Conservation (phyloP, 2,113 vertebrate genomes). For the Ammodramus savannarum region DNA sequence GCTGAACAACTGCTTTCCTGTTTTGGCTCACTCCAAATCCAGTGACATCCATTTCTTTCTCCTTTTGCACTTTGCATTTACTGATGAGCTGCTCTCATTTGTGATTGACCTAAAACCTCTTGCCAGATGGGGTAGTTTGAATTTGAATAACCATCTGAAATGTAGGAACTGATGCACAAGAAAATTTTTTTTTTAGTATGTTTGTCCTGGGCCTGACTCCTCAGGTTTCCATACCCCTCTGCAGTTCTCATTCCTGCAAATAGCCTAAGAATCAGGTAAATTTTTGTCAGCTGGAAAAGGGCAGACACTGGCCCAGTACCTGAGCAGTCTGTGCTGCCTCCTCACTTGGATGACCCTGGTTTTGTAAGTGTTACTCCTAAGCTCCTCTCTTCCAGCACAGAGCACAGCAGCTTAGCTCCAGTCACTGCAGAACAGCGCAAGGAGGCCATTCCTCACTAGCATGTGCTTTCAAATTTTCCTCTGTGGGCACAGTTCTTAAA, state of each 20-base stretch:
- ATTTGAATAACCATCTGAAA: neutral
- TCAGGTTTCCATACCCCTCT: neutral
- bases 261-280: neutral
- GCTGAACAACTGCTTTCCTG: neutral
- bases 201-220: neutral
- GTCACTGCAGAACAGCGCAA: neutral
- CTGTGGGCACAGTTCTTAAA: neutral
- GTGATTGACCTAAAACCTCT: neutral
- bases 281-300: neutral
- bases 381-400: neutral
- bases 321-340: fast-evolving
- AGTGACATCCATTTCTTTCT: neutral
- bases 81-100: neutral
- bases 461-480: neutral
- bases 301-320: neutral
- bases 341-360: neutral
- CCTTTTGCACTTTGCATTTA: neutral
- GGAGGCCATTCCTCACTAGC: neutral
- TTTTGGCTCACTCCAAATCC: neutral
- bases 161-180: neutral
- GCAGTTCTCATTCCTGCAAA: neutral
- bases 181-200: neutral
- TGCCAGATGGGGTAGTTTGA: neutral
- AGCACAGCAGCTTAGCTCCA: neutral
- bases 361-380: neutral